These are phyloP conservation scores for Mugil cephalus DNA, from an alignment of 2,113 vertebrate species.

Conservation along the genomic window DNA sequence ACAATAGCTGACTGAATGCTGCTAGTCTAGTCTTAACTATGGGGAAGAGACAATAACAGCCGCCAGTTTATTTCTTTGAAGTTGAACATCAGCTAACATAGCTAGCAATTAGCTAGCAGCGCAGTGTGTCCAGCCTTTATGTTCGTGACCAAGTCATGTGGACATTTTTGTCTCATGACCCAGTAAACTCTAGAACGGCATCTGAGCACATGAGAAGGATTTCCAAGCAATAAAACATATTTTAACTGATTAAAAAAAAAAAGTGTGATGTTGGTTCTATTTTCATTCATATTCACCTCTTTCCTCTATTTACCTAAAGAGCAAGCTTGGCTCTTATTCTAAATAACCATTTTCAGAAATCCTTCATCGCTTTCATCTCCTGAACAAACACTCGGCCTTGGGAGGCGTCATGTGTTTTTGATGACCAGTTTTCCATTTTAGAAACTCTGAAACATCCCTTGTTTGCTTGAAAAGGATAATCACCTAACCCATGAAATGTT, in stretches of 20 bases:
- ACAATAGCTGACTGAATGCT: no score
- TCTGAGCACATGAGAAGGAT: constrained; percentile 27
- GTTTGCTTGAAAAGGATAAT: constrained; percentile 81
- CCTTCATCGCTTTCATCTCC: constrained; percentile 49
- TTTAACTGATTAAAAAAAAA: constrained; percentile 40
- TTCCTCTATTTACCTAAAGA: background rate
- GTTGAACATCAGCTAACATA: no score
- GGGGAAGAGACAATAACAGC: no score
- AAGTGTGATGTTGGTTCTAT: constrained; percentile 28
- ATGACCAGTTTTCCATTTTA: constrained; percentile 76
- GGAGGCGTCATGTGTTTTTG: constrained; percentile 53
- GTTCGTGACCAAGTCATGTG: no score
- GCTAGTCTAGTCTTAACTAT: no score
- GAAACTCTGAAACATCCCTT: constrained; percentile 79
- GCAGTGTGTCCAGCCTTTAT: no score
- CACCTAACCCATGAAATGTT: constrained; percentile 82
- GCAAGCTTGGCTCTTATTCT: background rate
- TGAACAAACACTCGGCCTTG: constrained; percentile 60
- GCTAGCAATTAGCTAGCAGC: no score
- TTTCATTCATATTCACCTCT: constrained; percentile 26
- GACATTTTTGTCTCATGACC: no score
- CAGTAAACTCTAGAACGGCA: no score
- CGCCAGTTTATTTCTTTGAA: no score
- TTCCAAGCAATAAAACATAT: constrained; percentile 36
- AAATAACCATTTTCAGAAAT: constrained; percentile 27